Evolutionary conservation across 2,888 invertebrate genomes (phyloP), one percentile per base, ranked within the genome.

Genomic region (Drosophila neonasuta): DNA sequence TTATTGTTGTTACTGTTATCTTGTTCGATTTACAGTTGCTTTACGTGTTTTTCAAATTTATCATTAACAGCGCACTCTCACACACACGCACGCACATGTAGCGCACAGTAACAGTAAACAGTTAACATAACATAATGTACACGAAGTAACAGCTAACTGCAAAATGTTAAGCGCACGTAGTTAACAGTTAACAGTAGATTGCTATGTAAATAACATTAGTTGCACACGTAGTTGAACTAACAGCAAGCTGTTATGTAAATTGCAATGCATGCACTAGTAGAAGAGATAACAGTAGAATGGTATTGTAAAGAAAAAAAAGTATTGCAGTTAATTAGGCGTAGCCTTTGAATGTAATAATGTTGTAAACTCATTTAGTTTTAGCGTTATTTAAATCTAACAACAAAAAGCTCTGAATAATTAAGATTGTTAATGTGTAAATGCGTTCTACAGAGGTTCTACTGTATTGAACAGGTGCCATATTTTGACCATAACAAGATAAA

Each of bases 391-490:
- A 46, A 17, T 51, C 15, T 44, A 65, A 58, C 7, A 20, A 13
- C 46, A 52, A 10, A 74, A 74, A 71, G 67, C 71, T 73, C 71
- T 73, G 77, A 71, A 65, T 71, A 66, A 41, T 44, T 13, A 15
- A 42, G 10, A 15, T 11, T 10, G 44, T 50, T 15, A 13, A 15
- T 30, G 15, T 15, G 8, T 36, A 20, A 50, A 13, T 15, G 15
- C 39, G 39, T 41, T 15, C 7, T 41, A 41, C 8, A 2, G 13
- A 13, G 3, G 13, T 41, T 8, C 7, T 8, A 41, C 39, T 41
- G 13, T 15, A 41, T 15, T 41, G 8, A 36, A 36, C 36, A 36
- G 36, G 36, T 36, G 36, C 34, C 34, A 34, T 10, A 34, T 36
- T 11, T 11, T 7, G 39, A 13, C 39, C 39, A 39, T 39, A 39